A percentile compares a stretch with the other conserved stretches of the same genome.
Conservation (phyloP, 1,140 invertebrate species). For the Dendrolimus kikuchii region DNA sequence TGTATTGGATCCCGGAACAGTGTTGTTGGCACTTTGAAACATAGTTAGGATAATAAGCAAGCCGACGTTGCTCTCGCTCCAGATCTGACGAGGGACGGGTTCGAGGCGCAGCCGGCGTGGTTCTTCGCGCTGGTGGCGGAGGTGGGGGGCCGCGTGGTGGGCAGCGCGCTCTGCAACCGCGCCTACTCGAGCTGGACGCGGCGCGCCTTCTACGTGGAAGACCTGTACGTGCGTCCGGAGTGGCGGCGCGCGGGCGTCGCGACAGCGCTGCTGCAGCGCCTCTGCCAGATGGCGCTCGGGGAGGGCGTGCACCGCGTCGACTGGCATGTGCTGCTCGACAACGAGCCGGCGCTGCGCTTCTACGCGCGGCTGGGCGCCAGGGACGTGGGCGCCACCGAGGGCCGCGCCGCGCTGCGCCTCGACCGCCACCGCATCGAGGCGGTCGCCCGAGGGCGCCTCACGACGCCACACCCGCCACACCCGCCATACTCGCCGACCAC, state of each 20-base stretch:
- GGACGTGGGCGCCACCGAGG: slow-evolving; percentile 32
- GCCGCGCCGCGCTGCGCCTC: slow-evolving; percentile 42
- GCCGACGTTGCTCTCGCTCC: too few species aligned
- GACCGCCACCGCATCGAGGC: slow-evolving; percentile 26
- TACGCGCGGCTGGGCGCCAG: slow-evolving; percentile 42
- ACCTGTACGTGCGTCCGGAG: slow-evolving; percentile 38
- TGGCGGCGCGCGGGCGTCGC: slow-evolving; percentile 33
- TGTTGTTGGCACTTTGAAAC: too few species aligned
- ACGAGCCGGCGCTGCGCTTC: slow-evolving; percentile 34
- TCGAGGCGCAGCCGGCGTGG: slow-evolving; percentile 24
- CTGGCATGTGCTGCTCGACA: slow-evolving; percentile 50
- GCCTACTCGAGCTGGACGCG: slow-evolving; percentile 51
- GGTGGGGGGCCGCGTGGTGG: slow-evolving; percentile 14
- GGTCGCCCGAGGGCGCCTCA: slow-evolving; percentile 21
- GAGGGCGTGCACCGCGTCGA: slow-evolving; percentile 31
- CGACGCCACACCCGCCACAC: not conserved
- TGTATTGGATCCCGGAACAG: too few species aligned
- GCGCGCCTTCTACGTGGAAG: slow-evolving; percentile 49
- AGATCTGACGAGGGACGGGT: slow-evolving; percentile 13
- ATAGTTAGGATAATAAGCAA: too few species aligned
- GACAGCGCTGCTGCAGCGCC: slow-evolving; percentile 20
- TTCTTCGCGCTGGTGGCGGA: slow-evolving; percentile 44
- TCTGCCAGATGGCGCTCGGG: slow-evolving; percentile 28
- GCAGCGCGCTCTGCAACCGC: slow-evolving; percentile 26
- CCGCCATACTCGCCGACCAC: not conserved